Evolutionary conservation across 1,140 invertebrate genomes (phyloP), one percentile per base, ranked within the genome.

Genomic region (Conopomorpha cramerella): DNA sequence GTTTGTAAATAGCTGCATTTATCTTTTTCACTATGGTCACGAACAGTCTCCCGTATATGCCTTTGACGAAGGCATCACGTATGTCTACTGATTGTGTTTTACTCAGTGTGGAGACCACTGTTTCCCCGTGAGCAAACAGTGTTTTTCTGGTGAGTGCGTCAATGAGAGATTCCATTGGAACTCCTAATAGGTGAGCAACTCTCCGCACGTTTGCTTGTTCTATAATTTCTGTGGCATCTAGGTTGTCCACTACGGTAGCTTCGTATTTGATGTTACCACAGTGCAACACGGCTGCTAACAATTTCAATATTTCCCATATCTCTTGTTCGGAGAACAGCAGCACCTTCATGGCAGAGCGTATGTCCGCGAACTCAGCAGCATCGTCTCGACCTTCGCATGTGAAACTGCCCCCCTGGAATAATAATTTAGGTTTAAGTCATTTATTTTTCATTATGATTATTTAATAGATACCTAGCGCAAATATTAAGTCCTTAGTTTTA

Each of bases 321-420:
- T 99, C 96, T 46, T 86, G 80, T 65, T 99, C 95, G 12, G 88
- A 86, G 59, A 99, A 99, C 45, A 97, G 82, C 3, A 99, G 77
- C 1, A 99, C 96, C 81, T 99, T 99, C 95, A 99, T 98, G 7
- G 96, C 96, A 4, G 95, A 97, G 45, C 95, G 82, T 49, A 99
- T 99, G 53, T 98, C 95, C 0, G 92, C 88, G 77, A 98, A 98
- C 71, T 99, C 96, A 1, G 91, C 91, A 0, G 89, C 85, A 72
- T 99, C 97, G 64, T 98, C 92, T 30, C 96, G 82, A 2, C 96
- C 96, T 71, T 99, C 96, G 65, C 95, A 98, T 0, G 87, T 91
- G 10, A 96, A 95, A 53, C 90, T 89, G 28, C 91, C 90, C 18
- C 96, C 96, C 91, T 92, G 77, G 34, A 81, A 81, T n/a, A n/a